A percentile compares a stretch with the other conserved stretches of the same genome.
Conservation (phyloP, 2,113 vertebrate species). For the Corydoras sp. region DNA sequence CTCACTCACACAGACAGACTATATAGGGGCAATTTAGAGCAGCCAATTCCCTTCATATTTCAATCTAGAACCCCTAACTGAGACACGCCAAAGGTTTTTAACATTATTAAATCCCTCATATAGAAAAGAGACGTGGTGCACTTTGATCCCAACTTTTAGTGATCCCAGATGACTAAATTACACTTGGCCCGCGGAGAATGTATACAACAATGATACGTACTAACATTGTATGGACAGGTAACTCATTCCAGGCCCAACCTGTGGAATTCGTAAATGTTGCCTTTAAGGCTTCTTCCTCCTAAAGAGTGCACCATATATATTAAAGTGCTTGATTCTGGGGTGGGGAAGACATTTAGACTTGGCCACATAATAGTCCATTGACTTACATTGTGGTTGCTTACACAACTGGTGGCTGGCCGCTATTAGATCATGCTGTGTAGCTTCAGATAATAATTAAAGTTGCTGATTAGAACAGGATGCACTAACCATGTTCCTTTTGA, state of each 20-base stretch:
- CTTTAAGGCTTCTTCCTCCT: neutral
- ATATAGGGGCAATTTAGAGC: no score
- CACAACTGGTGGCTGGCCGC: neutral
- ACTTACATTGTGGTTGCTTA: neutral
- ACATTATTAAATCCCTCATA: no score
- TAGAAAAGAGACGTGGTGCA: neutral
- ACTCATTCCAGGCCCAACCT: conserved; percentile 4
- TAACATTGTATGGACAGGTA: neutral
- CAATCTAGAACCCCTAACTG: no score
- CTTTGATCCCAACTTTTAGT: conserved; percentile 20
- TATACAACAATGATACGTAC: neutral
- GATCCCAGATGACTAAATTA: conserved; percentile 5
- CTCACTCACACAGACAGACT: no score
- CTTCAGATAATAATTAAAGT: neutral
- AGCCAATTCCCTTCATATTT: no score
- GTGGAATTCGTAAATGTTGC: neutral
- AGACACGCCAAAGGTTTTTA: no score
- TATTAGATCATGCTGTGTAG: neutral
- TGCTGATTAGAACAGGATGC: neutral
- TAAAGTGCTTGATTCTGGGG: neutral
- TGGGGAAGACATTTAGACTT: neutral
- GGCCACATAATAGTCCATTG: neutral
- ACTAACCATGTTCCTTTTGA: neutral
- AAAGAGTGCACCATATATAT: neutral
- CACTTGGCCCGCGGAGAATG: neutral